Evolutionary conservation across 2,888 invertebrate genomes (phyloP).

Genomic region (Mayetiola destructor): DNA sequence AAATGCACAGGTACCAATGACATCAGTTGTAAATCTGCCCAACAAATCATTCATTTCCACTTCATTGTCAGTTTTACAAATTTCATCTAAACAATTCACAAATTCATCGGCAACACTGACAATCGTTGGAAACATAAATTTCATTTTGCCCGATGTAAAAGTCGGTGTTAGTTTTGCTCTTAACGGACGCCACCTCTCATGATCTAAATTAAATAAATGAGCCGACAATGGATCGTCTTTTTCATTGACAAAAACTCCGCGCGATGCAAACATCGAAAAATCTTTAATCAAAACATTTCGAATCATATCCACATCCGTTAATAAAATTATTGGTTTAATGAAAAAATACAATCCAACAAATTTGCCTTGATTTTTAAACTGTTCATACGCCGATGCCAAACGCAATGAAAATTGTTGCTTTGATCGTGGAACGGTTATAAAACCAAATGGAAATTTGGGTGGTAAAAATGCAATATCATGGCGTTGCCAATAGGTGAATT

Average conservation of each 20-base stretch:
- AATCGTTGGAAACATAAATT: conserved; percentile 34
- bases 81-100: conserved; percentile 22
- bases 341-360: conserved; percentile 29
- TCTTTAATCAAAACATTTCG: conserved; percentile 29
- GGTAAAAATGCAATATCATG: background rate
- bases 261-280: conserved; percentile 30
- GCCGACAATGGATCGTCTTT: conserved; percentile 29
- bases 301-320: conserved; percentile 29
- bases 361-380: conserved; percentile 21
- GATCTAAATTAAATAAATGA: conserved; percentile 29
- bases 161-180: conserved; percentile 36
- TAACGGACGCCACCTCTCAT: conserved; percentile 35
- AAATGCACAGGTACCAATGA: conserved; percentile 38
- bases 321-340: conserved; percentile 25
- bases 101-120: conserved; percentile 25
- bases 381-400: conserved; percentile 23
- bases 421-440: background rate
- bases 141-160: conserved; percentile 37
- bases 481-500: conserved; percentile 5
- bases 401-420: conserved; percentile 10
- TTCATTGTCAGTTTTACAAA: conserved; percentile 18
- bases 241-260: conserved; percentile 27
- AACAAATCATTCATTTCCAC: conserved; percentile 35
- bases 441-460: background rate
- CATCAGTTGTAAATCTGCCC: conserved; percentile 37